Evolutionary conservation across 2,888 invertebrate species (phyloP), one percentile per base, ranked within the genome.

Genomic region (Drosophila yooni): DNA sequence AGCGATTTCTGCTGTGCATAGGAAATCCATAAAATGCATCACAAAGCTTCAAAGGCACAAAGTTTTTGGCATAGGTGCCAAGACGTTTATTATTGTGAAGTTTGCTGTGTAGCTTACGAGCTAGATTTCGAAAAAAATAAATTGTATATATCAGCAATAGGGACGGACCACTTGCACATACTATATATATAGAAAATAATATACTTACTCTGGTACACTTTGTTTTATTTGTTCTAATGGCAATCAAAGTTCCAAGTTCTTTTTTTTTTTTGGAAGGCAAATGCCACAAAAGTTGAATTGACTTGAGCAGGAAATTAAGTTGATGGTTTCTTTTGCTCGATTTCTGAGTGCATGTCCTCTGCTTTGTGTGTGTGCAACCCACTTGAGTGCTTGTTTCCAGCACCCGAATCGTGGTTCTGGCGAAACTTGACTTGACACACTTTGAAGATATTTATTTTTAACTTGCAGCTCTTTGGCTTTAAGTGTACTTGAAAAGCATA

Each of bases 241-340:
- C 89, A 90, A 89, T 87, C 89, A 90, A 90, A 87, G 74, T 90
- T 86, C 59, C 71, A 64, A 77, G 73, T 8, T 7, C 36, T 29
- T 21, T 33, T 31, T 29, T 27, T 74, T 86, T 68, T 72, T 79
- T 74, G 63, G 54, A 75, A 76, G 68, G 74, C 88, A 87, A 87
- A 90, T 89, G 82, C 77, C 77, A 79, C 70, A 83, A 83, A 87
- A 90, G 88, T 90, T 87, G 76, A 82, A 89, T 87, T 89, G 91
- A 78, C 88, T 87, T 76, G 59, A 76, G 76, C 76, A 78, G 88
- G 88, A 87, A 90, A 90, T 87, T 90, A 87, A 89, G 85, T 90
- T 87, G 82, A 90, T 82, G 76, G 74, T 66, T 83, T 74, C 70
- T 46, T 72, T 54, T 74, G 58, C 75, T 59, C 51, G 48, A 65